Evolutionary conservation across 2,113 vertebrate genomes (phyloP), one percentile per base, ranked within the genome.

Genomic region (Elgaria multicarinata): DNA sequence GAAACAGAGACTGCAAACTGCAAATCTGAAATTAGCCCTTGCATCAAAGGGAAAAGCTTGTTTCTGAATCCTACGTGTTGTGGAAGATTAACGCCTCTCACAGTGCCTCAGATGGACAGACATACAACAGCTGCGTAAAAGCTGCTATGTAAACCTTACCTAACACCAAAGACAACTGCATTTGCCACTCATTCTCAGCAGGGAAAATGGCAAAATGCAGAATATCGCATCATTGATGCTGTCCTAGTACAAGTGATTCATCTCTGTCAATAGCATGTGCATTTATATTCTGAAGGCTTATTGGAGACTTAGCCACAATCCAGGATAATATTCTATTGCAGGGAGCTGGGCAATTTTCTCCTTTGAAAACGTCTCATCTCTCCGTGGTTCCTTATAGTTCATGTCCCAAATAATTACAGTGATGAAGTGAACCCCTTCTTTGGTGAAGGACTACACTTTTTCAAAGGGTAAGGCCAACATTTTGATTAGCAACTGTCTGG

Each of bases 161-260:
- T 36, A 91, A 46, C 84, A 88, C 77, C 58, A 44, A 66, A 78
- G 24, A 2, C 0, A 22, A 46, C 39, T 9, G 86, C 9, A 3
- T 55, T 77, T 58, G 26, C 72, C 5, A 16, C 31, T 18, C 1
- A 66, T 69, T 64, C 58, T 44, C 90, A 71, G 5, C 46, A 26
- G 33, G 36, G 6, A 18, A 18, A 62, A 64, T 31, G 22, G 39
- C 80, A 28, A 83, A 36, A n/a, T 26, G 10, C 0, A 0, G 78
- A 3, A 1, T 0, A 20, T 67, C 64, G 75, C 0, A 55, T 72
- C 16, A 8, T 16, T 42, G 0, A 0, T 0, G 16, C 16, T 85
- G 39, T 77, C 46, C 0, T 10, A 22, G 9, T n/a, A 36, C 1
- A 36, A 13, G 79, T 42, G n/a, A 87, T 7, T 53, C 62, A 55